These are phyloP conservation scores for Anagrus nilaparvatae DNA, from an alignment of 1,140 invertebrate species.

Conservation along the genomic window DNA sequence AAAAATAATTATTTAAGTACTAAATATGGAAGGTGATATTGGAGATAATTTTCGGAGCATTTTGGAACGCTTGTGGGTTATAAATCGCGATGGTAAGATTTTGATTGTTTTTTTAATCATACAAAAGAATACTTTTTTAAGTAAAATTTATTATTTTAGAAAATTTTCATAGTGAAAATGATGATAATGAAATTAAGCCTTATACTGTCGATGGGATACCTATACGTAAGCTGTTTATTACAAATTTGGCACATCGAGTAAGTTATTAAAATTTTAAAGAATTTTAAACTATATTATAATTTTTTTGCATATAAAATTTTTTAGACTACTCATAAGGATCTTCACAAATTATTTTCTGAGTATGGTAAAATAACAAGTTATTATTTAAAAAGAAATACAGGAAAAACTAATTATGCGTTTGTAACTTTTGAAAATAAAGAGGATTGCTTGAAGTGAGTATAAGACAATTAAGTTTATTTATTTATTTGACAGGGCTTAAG, in stretches of 20 bases:
- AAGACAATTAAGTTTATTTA: conserved; percentile 3
- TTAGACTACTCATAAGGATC: conserved; percentile 33
- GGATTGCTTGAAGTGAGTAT: conserved; percentile 27
- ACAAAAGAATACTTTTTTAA: background rate
- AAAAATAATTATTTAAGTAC: no score
- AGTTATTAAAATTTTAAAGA: conserved; percentile 17
- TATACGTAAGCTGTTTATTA: conserved; percentile 36
- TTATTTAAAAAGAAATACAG: conserved; percentile 28
- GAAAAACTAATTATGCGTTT: conserved; percentile 35
- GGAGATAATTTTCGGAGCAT: background rate
- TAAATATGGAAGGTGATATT: conserved; percentile 2
- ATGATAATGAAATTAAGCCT: conserved; percentile 3
- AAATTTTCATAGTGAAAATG: background rate
- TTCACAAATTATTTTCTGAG: conserved; percentile 26
- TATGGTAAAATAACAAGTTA: conserved; percentile 34
- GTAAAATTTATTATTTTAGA: conserved; percentile 3
- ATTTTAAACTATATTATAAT: conserved; percentile 7
- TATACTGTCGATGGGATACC: conserved; percentile 27
- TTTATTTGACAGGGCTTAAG: no score
- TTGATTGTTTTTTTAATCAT: background rate
- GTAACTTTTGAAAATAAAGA: conserved; percentile 27
- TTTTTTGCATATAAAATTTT: conserved; percentile 8
- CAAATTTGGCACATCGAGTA: conserved; percentile 36
- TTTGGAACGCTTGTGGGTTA: conserved; percentile 1
- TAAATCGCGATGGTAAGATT: background rate